Evolutionary conservation across 2,797 vertebrate genomes (phyloP).

Genomic region (Sylvilagus floridanus): DNA sequence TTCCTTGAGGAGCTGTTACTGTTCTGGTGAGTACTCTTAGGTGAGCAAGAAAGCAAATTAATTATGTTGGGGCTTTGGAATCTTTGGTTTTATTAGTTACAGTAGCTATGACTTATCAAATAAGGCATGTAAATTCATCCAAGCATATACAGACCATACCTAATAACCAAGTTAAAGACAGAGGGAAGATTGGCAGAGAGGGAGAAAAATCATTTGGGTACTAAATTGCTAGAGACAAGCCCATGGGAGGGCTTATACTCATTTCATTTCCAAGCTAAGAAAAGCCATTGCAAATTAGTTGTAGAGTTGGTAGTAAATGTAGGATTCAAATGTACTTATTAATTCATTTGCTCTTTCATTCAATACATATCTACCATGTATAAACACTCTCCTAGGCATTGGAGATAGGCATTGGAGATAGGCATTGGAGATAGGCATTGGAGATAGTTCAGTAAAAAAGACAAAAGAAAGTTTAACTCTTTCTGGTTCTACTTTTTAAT

Average conservation of each 20-base stretch:
- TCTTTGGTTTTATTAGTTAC: slow-evolving; percentile 28
- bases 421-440: neutral
- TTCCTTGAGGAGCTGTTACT: neutral
- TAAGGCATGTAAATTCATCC: neutral
- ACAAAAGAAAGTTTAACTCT: neutral
- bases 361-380: neutral
- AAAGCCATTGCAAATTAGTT: neutral
- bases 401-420: neutral
- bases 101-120: neutral
- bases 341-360: neutral
- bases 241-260: neutral
- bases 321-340: slow-evolving; percentile 22
- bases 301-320: neutral
- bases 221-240: neutral
- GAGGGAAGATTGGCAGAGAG: neutral
- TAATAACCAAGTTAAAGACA: slow-evolving; percentile 20
- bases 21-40: neutral
- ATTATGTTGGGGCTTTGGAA: neutral
- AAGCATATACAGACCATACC: neutral
- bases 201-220: neutral
- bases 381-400: neutral
- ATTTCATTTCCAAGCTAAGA: slow-evolving; percentile 49
- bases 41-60: slow-evolving; percentile 46
- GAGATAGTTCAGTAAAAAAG: neutral
- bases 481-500: slow-evolving; percentile 39